These are phyloP conservation scores for Berghia stephanieae DNA, from an alignment of 1,140 invertebrate species.

Conservation along the genomic window DNA sequence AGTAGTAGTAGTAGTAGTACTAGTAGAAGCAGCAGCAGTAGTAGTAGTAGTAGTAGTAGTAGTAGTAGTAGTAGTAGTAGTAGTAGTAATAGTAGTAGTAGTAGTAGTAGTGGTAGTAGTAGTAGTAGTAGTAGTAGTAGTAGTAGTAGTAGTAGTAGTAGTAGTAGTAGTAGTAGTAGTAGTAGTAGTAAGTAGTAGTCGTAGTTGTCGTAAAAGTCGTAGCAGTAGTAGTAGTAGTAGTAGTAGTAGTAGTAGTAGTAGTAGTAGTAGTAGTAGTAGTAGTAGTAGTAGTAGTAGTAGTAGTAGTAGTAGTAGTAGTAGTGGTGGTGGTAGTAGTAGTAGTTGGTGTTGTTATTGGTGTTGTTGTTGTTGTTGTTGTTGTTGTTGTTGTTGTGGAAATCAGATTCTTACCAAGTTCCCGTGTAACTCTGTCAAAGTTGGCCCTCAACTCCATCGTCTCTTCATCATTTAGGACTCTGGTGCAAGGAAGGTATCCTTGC, in stretches of 20 bases:
- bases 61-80: too few relatives aligned
- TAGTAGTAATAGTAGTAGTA: conserved; percentile 20
- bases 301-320: neutral
- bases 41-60: too few relatives aligned
- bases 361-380: too few relatives aligned
- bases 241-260: too few relatives aligned
- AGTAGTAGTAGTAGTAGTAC: too few relatives aligned
- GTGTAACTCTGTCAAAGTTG: conserved; percentile 38
- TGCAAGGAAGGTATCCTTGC: conserved; percentile 36
- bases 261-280: too few relatives aligned
- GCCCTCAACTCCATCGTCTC: conserved; percentile 34
- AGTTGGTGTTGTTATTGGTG: too few relatives aligned
- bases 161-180: conserved; percentile 22
- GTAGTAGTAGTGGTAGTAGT: conserved; percentile 30
- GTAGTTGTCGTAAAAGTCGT: too few relatives aligned
- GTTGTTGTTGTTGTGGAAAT: too few relatives aligned
- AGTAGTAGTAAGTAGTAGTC: too few relatives aligned
- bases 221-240: too few relatives aligned
- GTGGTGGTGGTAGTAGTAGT: neutral
- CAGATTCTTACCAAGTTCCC: conserved; percentile 37
- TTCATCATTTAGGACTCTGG: conserved; percentile 33
- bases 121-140: conserved; percentile 32
- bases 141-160: conserved; percentile 34
- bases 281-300: neutral
- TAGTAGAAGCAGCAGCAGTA: too few relatives aligned